phyloP scores from a whole-genome alignment of 1,140 invertebrate species.

The Drosophila ambigua region DNA sequence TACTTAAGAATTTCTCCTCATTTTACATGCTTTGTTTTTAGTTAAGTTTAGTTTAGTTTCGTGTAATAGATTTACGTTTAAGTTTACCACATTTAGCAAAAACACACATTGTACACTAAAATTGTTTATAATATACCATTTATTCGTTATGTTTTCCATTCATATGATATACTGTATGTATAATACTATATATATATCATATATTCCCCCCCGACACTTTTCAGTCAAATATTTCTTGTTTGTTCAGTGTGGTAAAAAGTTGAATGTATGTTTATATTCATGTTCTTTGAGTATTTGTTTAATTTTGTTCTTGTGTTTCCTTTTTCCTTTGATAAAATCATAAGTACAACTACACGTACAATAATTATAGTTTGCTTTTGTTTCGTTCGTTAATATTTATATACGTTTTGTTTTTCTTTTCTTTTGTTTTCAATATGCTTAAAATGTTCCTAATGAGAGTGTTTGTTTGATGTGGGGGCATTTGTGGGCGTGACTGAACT shows the following conservation, averaged over 20 bases:
- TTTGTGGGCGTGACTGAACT: constrained; percentile 62
- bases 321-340: constrained; percentile 63
- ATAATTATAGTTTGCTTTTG: constrained; percentile 35
- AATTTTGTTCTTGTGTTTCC: constrained; percentile 41
- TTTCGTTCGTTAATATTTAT: constrained; percentile 44
- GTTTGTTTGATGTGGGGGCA: constrained; percentile 29
- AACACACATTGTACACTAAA: constrained; percentile 81
- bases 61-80: constrained; percentile 76
- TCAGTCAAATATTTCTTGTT: constrained; percentile 77
- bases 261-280: constrained; percentile 31
- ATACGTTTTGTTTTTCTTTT: constrained; percentile 23
- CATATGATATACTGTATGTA: not conserved
- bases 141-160: constrained; percentile 50
- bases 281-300: constrained; percentile 72
- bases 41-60: constrained; percentile 62
- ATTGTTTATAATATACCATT: constrained; percentile 61
- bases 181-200: constrained; percentile 51
- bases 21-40: constrained; percentile 11
- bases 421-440: constrained; percentile 24
- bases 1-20: constrained; percentile 70
- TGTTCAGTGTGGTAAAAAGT: constrained; percentile 74
- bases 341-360: constrained; percentile 76
- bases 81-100: constrained; percentile 81
- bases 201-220: constrained; percentile 73
- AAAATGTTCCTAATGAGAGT: constrained; percentile 31